These are phyloP conservation scores for Sebastes reedi DNA, from an alignment of 2,797 vertebrate species.

Conservation along the genomic window DNA sequence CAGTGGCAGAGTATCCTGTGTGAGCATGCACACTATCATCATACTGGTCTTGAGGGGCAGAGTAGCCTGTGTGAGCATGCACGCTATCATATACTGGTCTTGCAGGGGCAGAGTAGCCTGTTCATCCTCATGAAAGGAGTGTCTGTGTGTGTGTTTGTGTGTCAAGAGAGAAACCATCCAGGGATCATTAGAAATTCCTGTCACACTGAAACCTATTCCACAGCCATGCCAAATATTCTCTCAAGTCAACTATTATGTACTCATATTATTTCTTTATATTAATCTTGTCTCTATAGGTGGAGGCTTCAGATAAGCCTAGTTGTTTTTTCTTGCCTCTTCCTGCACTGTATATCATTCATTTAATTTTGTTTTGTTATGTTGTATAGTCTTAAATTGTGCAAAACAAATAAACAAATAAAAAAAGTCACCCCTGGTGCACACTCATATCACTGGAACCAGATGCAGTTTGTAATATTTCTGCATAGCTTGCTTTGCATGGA, in stretches of 20 bases:
- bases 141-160: slow-evolving; percentile 62
- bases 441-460: not conserved
- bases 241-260: no score
- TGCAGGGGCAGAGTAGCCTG: slow-evolving; percentile 28
- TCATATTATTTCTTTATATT: no score
- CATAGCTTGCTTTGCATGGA: no score
- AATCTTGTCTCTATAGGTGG: no score
- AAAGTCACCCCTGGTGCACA: slow-evolving; percentile 11
- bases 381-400: no score
- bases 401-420: no score
- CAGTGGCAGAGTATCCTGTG: fast-evolving
- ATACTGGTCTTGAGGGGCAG: no score
- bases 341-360: no score
- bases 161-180: slow-evolving; percentile 18
- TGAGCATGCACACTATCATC: no score
- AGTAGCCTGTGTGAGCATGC: not conserved
- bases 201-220: slow-evolving; percentile 66
- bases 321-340: no score
- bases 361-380: no score
- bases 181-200: slow-evolving; percentile 77
- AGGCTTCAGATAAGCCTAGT: no score
- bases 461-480: not conserved
- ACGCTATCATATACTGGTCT: not conserved
- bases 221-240: slow-evolving; percentile 35
- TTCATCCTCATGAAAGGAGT: slow-evolving; percentile 71